A percentile compares a stretch with the other conserved stretches of the same genome.
Conservation (phyloP, 2,888 invertebrate genomes). For the Argyra leucocephala region DNA sequence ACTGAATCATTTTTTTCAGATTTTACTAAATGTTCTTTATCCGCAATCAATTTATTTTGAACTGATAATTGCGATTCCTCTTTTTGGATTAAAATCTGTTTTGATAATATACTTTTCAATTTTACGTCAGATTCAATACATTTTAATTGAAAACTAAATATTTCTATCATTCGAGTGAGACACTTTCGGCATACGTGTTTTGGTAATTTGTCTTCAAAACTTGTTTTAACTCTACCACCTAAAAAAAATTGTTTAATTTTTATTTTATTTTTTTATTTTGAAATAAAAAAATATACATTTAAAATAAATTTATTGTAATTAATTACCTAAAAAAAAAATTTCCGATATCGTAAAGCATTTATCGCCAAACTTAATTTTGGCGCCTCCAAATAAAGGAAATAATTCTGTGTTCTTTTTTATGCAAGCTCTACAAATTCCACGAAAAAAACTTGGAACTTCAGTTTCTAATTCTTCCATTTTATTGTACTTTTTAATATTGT, state of each 20-base stretch:
- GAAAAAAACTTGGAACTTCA: neutral
- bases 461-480: neutral
- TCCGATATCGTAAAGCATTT: neutral
- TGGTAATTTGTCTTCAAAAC: neutral
- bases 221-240: neutral
- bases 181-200: neutral
- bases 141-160: neutral
- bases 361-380: slow-evolving; percentile 5
- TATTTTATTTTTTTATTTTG: neutral
- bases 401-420: neutral
- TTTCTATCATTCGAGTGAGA: neutral
- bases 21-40: neutral
- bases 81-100: neutral
- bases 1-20: neutral
- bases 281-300: neutral
- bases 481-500: too few species aligned
- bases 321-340: neutral
- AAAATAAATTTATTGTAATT: neutral
- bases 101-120: neutral
- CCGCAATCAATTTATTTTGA: neutral
- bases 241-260: neutral
- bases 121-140: neutral
- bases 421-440: slow-evolving; percentile 7
- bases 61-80: neutral
- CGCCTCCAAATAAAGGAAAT: neutral